Evolutionary conservation across 2,113 vertebrate genomes (phyloP).

Genomic region (Grantiella picta): DNA sequence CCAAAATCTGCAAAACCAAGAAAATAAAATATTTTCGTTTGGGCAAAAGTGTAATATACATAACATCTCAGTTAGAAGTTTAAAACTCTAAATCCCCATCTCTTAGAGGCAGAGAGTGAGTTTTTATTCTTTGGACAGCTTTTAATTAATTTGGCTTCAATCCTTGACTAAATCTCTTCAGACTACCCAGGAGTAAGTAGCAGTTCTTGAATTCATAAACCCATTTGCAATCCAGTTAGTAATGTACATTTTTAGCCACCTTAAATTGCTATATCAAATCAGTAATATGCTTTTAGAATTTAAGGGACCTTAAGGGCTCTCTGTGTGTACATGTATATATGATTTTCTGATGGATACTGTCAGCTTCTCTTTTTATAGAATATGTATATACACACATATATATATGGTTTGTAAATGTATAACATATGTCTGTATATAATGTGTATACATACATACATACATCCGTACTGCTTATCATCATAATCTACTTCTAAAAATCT

Average conservation of each 20-base stretch:
- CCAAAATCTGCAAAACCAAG: neutral
- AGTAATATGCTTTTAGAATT: neutral
- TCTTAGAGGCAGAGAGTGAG: neutral
- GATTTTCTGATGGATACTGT: neutral
- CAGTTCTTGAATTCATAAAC: neutral
- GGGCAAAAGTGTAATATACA: neutral
- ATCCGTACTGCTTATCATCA: neutral
- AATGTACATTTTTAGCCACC: neutral
- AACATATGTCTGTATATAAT: neutral
- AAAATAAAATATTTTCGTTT: neutral
- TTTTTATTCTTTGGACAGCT: neutral
- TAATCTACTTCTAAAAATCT: neutral
- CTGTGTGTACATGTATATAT: fast-evolving
- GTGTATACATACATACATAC: fast-evolving
- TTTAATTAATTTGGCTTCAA: neutral
- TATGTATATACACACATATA: no score
- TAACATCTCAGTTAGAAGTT: neutral
- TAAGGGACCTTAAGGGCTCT: neutral
- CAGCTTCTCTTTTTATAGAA: neutral
- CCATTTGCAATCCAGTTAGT: neutral
- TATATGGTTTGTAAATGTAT: neutral
- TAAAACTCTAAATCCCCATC: neutral
- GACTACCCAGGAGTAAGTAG: neutral
- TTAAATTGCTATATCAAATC: neutral
- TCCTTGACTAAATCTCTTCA: neutral